Base-by-base conservation (phyloP, 2,797 vertebrate species). In the Spinus olivaceus region DNA sequence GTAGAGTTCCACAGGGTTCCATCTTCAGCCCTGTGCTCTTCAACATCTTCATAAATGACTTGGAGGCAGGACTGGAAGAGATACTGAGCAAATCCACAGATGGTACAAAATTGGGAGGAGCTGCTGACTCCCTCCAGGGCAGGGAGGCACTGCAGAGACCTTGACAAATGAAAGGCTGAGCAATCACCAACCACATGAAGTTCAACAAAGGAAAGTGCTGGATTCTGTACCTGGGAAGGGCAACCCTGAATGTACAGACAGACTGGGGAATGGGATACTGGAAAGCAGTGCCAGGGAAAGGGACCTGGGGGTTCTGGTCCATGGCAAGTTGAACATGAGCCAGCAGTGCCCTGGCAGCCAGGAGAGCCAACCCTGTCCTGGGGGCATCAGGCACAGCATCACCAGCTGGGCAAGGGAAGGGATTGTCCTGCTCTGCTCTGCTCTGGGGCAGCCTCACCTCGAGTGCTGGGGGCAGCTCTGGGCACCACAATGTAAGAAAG, bases 291-390 rank as follows among this genome's bases (percentile, higher is more conserved):
- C 54, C 22, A 17, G 14, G n/a, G 10, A 57, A 57, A 24, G 4
- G n/a, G 14, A 5, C 11, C 11, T 49, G 32, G 3, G 42, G 7
- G 4, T 14, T 8, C 17, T 35, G 50, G 4, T 9, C 0, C 0
- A 2, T 27, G 44, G 11, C 11, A 65, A 14, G 11, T 2, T 57
- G 21, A 1, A 32, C 0, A 15, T 5, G 32, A 35, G 1, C 0
- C 32, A 35, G 51, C 50, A 57, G 35, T 25, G 69, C 25, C 30
- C 69, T 56, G 69, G 42, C 23, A 65, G 41, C 69, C 70, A 50
- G 32, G 42, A 57, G 42, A 0, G 9, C 30, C 35, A 57, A 1
- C 3, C 17, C 2, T 56, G 51, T 41, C 80, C 67, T 83, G 69
- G 50, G 12, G 1, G 9, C 50, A 64, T 47, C 59, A 72, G 67